Evolutionary conservation across 1,140 invertebrate genomes (phyloP), one percentile per base, ranked within the genome.

Genomic region (Coenobita brevimanus): DNA sequence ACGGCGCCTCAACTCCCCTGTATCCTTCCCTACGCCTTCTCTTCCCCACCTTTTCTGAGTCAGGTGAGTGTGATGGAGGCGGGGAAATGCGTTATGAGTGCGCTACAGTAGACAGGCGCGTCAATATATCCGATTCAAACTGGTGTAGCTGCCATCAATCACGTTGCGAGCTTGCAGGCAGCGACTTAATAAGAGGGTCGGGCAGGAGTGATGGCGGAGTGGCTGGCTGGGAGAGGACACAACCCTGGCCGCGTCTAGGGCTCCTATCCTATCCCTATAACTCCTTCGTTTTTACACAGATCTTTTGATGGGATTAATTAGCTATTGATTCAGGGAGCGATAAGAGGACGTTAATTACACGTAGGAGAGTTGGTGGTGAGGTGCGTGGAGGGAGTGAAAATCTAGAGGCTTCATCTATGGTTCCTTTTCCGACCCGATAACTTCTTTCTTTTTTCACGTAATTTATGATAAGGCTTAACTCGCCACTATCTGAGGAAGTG

Each of bases 101-200:
- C 41, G 36, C 33, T 10, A 1, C n/a, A 21, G 17, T 36, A 54
- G 24, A 80, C 21, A 80, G 76, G 76, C 75, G 75, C 75, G 75
- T 80, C 43, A 78, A 76, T 80, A 69, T 87, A 79, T 87, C 57
- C 62, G 84, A 81, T 87, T 79, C 76, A 80, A 80, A 80, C 64
- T 3, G 75, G 76, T 71, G n/a, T 80, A 57, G 27, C 62, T 80
- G 64, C 62, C 76, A 87, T 81, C 76, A 79, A 80, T 87, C 84
- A 80, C 75, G 30, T 79, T 57, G 64, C 60, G 57, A 38, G 84
- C 75, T 54, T 87, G 62, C 84, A 80, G 69, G 84, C 62, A 69
- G 43, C 46, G 36, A 24, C 15, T 60, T 80, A 54, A 50, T 24
- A 80, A 54, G 75, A 43, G 60, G 30, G 57, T 33, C 13, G 57